These are phyloP conservation scores for Pungitius pungitius DNA, from an alignment of 2,113 vertebrate genomes.

Conservation along the genomic window DNA sequence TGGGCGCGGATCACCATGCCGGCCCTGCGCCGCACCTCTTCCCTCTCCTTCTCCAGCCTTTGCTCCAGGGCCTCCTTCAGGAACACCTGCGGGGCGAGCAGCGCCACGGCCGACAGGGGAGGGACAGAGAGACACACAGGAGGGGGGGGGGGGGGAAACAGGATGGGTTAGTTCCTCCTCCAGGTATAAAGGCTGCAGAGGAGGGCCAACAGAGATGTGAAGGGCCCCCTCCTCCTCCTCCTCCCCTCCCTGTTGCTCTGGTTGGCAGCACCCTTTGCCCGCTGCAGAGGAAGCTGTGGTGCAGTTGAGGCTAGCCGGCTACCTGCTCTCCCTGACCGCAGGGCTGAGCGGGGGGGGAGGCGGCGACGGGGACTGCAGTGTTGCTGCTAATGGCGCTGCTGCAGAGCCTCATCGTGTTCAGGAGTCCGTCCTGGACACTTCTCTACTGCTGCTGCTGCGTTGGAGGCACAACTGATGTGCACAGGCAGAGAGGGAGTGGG, in stretches of 20 bases:
- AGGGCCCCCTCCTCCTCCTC: conserved; percentile 21
- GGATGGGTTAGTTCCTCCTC: conserved; percentile 69
- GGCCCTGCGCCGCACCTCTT: conserved; percentile 88
- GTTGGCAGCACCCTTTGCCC: conserved; percentile 59
- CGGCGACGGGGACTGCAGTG: conserved; percentile 49
- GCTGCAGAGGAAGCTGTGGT: conserved; percentile 62
- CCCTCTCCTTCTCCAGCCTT: conserved; percentile 91
- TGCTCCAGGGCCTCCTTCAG: conserved; percentile 94
- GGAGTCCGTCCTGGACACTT: conserved; percentile 64
- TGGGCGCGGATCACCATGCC: conserved; percentile 91
- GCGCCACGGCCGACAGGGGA: conserved; percentile 55
- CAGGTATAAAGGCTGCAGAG: conserved; percentile 46
- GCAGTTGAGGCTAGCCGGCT: conserved; percentile 58
- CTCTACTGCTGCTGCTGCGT: conserved; percentile 51
- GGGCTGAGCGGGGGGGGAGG: conserved; percentile 43
- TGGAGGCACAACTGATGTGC: conserved; percentile 73
- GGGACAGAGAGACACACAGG: conserved; percentile 29
- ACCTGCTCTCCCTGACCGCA: conserved; percentile 52
- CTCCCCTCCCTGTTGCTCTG: conserved; percentile 34
- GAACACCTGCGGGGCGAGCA: conserved; percentile 86
- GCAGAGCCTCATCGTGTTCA: conserved; percentile 73
- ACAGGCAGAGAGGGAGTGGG: conserved; percentile 60
- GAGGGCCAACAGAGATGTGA: conserved; percentile 59
- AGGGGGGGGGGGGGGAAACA: conserved; percentile 19
- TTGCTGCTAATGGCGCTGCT: conserved; percentile 52